Evolutionary conservation across 2,113 vertebrate species (phyloP), one percentile per base, ranked within the genome.

Genomic region (Butorides virescens): DNA sequence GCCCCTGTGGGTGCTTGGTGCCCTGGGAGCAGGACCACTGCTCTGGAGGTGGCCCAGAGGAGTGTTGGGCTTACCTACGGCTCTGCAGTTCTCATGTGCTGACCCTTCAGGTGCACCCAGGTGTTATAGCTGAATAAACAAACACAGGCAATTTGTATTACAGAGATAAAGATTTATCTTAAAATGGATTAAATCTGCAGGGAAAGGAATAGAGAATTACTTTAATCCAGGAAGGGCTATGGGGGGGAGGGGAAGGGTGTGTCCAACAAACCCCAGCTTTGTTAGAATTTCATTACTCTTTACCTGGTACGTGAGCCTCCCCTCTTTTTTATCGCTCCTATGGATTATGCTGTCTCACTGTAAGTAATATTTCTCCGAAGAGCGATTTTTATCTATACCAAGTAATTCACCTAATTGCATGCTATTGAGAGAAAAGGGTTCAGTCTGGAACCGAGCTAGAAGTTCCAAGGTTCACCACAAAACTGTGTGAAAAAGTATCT

Each of bases 391-490:
- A 97, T 97, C 94, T 92, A 32, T 39, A 92, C 9, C 25, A 53
- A 52, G 72, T 96, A 95, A 95, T 95, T 97, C 55, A 94, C 82
- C 80, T 97, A 95, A 97, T 96, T 94, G 66, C 90, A 73, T 82
- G 91, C 80, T 96, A 93, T 96, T 95, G 84, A 93, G 84, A 76
- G 84, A 88, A 87, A 80, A 92, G 76, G 32, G 39, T 90, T 95
- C 55, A 30, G 34, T 95, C 46, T 49, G 15, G 42, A 77, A 88
- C 42, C 0, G 11, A 88, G 56, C 47, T 82, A 46, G 53, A 79
- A 74, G 71, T 80, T 96, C 91, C 94, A 97, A 97, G 76, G 96
- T 96, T 97, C 93, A 92, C 34, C 15, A 26, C 34, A 81, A 88
- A 92, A 96, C 68, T 70, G 30, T 9, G 27, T 75, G 85, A 76